These are phyloP conservation scores for Larimichthys polyactis DNA, from an alignment of 2,113 vertebrate genomes.

Conservation along the genomic window DNA sequence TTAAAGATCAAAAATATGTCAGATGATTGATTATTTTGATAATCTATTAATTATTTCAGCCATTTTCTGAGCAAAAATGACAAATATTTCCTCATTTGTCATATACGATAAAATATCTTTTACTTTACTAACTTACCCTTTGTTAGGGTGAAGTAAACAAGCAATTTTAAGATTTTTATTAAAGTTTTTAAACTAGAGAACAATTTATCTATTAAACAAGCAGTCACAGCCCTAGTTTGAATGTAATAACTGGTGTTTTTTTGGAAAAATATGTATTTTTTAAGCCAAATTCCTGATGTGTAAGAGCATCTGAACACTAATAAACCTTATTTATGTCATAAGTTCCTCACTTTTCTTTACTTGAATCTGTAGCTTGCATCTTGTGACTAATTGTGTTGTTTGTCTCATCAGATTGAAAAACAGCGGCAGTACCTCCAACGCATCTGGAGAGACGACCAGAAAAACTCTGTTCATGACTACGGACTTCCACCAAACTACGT, in stretches of 20 bases:
- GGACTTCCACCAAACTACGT: conserved; percentile 82
- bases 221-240: neutral
- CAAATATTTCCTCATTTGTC: neutral
- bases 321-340: neutral
- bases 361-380: neutral
- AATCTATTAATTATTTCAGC: neutral
- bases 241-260: neutral
- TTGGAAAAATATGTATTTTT: neutral
- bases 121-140: neutral
- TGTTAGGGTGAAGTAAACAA: neutral
- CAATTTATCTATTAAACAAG: no score
- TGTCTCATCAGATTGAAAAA: conserved; percentile 75
- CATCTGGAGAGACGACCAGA: conserved; percentile 72
- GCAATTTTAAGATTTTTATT: neutral
- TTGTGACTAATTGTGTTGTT: conserved; percentile 12
- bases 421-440: conserved; percentile 81
- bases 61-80: neutral
- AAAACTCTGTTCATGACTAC: conserved; percentile 65
- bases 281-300: neutral
- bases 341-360: neutral
- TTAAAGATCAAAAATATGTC: neutral
- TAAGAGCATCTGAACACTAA: neutral
- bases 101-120: neutral
- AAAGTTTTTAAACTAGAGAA: no score
- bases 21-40: neutral